Percentiles rank a stretch among this genome's conserved stretches.
Evolutionary conservation across 2,797 vertebrate species (phyloP).

Genomic region (Coendou prehensilis): DNA sequence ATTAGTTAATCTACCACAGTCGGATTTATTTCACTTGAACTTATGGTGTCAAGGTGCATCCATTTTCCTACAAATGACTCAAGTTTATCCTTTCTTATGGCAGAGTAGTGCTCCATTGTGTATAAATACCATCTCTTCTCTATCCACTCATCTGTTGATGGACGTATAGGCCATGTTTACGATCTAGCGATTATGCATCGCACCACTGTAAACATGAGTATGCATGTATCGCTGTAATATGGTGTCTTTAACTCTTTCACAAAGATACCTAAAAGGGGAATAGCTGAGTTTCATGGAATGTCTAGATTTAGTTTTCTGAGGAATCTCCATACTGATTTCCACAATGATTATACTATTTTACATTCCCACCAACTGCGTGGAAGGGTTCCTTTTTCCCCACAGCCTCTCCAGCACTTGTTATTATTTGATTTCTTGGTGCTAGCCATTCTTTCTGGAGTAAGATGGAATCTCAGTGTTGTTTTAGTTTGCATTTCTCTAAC

Average conservation of each 20-base stretch:
- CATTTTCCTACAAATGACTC: not conserved
- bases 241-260: not conserved
- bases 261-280: not conserved
- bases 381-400: not conserved
- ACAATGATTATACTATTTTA: not conserved
- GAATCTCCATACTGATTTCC: not conserved
- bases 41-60: not conserved
- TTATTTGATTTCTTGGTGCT: not conserved
- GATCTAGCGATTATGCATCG: not conserved
- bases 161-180: not conserved
- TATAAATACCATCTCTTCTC: not conserved
- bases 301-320: not conserved
- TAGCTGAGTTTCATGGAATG: not conserved
- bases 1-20: no score
- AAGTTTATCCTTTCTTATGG: not conserved
- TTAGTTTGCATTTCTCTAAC: not conserved
- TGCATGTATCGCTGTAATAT: not conserved
- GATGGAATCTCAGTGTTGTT: not conserved
- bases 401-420: not conserved
- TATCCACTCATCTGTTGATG: not conserved
- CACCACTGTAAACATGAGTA: not conserved
- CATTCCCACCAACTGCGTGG: no score
- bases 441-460: not conserved
- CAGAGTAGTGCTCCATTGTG: not conserved
- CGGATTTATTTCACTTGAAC: not conserved